Conservation (phyloP, 2,888 invertebrate species). For the Odontocerum albicorne region DNA sequence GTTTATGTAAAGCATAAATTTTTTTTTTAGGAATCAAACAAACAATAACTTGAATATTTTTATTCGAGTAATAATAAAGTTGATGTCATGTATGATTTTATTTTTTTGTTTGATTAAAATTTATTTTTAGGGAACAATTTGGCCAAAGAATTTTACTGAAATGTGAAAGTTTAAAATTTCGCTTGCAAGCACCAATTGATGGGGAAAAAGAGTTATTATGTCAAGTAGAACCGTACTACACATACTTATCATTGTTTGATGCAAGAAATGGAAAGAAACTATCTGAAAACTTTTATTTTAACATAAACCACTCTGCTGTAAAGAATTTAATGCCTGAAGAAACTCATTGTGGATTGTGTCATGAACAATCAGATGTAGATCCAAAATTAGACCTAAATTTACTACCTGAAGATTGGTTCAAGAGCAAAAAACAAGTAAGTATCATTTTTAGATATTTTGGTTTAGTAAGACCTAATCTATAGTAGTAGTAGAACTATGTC, state of each 20-base stretch:
- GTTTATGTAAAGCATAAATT: too few species aligned
- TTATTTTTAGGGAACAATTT: slow-evolving; percentile 74
- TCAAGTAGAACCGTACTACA: slow-evolving; percentile 93
- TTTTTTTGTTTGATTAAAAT: slow-evolving; percentile 26
- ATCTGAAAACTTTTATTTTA: slow-evolving; percentile 92
- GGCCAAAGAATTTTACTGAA: slow-evolving; percentile 81
- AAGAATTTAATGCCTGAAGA: slow-evolving; percentile 56
- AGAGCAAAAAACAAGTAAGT: slow-evolving; percentile 63
- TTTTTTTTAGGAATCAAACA: too few species aligned
- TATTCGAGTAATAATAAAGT: not conserved
- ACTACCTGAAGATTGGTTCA: slow-evolving; percentile 75
- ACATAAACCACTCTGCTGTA: slow-evolving; percentile 77
- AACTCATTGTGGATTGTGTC: slow-evolving; percentile 54
- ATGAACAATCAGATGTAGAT: slow-evolving; percentile 57
- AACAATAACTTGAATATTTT: too few species aligned
- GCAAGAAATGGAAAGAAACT: slow-evolving; percentile 83
- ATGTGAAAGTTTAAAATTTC: slow-evolving; percentile 82
- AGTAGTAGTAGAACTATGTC: too few species aligned
- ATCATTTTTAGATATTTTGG: too few species aligned
- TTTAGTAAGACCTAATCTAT: too few species aligned
- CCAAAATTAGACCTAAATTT: slow-evolving; percentile 67
- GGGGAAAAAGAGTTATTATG: slow-evolving; percentile 74
- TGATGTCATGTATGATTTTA: not conserved
- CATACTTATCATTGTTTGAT: slow-evolving; percentile 88
- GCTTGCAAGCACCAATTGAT: slow-evolving; percentile 78